phyloP scores from a whole-genome alignment of 2,888 invertebrate species.

The Lottia gigantea region DNA sequence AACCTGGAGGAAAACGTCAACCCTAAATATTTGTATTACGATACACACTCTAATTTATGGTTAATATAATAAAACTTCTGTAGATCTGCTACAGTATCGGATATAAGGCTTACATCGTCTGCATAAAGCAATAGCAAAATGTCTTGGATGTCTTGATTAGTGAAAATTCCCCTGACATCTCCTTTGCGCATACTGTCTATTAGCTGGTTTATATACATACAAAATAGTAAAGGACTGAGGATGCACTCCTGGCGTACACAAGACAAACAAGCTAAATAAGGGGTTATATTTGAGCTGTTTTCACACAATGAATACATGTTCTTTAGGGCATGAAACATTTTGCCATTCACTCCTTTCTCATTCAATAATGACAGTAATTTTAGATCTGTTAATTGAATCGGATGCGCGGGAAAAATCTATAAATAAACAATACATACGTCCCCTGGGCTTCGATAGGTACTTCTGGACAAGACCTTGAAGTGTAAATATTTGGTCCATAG shows the following conservation, averaged over 20 bases:
- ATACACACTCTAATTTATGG: no score
- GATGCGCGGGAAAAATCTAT: neutral
- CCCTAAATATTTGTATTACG: no score
- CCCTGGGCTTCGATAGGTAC: neutral
- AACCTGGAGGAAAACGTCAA: no score
- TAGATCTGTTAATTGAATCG: neutral
- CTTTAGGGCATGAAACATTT: neutral
- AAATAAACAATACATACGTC: neutral
- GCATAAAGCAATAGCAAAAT: no score
- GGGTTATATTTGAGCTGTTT: neutral
- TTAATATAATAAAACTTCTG: no score
- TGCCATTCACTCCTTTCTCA: neutral
- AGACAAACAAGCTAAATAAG: neutral
- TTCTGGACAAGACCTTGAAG: neutral
- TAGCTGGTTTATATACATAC: neutral
- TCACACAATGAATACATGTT: neutral
- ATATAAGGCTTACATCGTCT: no score
- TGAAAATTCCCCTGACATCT: no score
- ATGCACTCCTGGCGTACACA: neutral
- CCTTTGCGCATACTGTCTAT: no score
- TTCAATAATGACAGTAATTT: slow-evolving; percentile 1
- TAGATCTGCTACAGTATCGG: no score
- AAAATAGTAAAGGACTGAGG: neutral
- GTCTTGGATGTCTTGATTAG: no score
- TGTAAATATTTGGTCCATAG: neutral